Conservation (phyloP, 2,113 vertebrate genomes). For the Dasyornis broadbenti region DNA sequence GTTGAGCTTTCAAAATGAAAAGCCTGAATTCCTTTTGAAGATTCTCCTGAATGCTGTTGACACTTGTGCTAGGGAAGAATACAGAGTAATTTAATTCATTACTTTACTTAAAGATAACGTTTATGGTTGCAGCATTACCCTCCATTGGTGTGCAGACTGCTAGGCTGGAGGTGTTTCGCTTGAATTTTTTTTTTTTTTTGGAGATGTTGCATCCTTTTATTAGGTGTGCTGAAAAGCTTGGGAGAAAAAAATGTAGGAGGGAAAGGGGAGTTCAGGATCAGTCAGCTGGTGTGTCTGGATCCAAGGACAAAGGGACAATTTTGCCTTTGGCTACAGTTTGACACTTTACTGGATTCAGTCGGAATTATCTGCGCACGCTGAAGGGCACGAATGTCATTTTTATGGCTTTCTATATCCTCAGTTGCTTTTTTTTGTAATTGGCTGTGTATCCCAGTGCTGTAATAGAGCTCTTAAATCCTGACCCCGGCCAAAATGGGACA, state of each 20-base stretch:
- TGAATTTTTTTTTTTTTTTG: not conserved
- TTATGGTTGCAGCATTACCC: slow-evolving; percentile 18
- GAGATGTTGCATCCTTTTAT: not conserved
- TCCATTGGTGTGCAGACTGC: not conserved
- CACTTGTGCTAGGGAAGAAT: not conserved
- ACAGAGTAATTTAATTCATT: slow-evolving; percentile 47
- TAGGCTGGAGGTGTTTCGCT: not conserved
- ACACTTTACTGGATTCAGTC: slow-evolving; percentile 30
- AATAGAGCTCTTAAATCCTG: slow-evolving; percentile 43
- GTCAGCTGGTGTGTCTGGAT: not conserved
- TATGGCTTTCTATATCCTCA: slow-evolving; percentile 3
- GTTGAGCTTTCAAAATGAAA: slow-evolving; percentile 43
- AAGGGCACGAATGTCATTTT: slow-evolving; percentile 51
- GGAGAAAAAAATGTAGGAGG: not conserved
- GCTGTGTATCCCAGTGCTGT: not conserved
- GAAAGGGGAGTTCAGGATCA: not conserved
- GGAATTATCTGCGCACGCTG: slow-evolving; percentile 6
- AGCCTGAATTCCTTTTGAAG: slow-evolving; percentile 45
- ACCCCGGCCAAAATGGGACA: not conserved
- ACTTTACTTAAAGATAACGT: not conserved
- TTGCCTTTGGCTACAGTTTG: slow-evolving; percentile 39
- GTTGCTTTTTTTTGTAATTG: slow-evolving; percentile 17
- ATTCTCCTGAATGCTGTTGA: slow-evolving; percentile 23
- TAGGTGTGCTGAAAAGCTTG: not conserved
- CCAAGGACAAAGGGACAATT: slow-evolving; percentile 49